These are phyloP conservation scores for Seriola quinqueradiata DNA, from an alignment of 2,113 vertebrate species.

Conservation along the genomic window DNA sequence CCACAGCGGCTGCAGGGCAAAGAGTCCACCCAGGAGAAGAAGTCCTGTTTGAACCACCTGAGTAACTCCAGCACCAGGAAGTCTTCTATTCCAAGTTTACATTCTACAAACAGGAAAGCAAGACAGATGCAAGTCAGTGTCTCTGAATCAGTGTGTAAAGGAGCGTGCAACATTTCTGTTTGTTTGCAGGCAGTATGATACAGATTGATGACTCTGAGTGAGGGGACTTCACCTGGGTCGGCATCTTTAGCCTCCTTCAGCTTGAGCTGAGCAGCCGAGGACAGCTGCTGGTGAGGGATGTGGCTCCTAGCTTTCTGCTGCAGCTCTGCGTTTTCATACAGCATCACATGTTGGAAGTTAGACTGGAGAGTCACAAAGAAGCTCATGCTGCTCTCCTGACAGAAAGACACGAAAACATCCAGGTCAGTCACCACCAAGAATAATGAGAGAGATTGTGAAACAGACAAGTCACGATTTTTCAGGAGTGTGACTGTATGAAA, in stretches of 20 bases:
- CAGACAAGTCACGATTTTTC: not conserved
- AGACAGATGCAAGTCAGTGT: not conserved
- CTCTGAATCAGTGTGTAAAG: not conserved
- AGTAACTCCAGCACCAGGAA: conserved; percentile 93
- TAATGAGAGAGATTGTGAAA: not conserved
- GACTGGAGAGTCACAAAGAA: conserved; percentile 89
- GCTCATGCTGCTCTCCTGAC: conserved; percentile 81
- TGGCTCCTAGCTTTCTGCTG: conserved; percentile 88
- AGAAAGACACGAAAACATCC: conserved; percentile 15
- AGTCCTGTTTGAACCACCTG: conserved; percentile 94
- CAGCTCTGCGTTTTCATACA: conserved; percentile 89
- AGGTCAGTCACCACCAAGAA: not conserved
- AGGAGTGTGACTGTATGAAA: not conserved
- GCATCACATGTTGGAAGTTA: conserved; percentile 90
- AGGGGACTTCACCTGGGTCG: conserved; percentile 88
- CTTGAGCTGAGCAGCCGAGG: conserved; percentile 84
- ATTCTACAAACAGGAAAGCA: conserved; percentile 76
- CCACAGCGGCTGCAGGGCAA: conserved; percentile 90
- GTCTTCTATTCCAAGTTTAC: conserved; percentile 88
- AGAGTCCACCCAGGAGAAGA: conserved; percentile 94
- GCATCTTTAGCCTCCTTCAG: conserved; percentile 83
- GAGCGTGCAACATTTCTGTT: not conserved
- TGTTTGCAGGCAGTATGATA: not conserved
- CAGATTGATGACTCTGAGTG: not conserved
- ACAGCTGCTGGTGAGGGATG: conserved; percentile 89